A percentile compares a stretch with the other conserved stretches of the same genome.
phyloP scores from a whole-genome alignment of 2,888 invertebrate genomes.

The Diadromus collaris region DNA sequence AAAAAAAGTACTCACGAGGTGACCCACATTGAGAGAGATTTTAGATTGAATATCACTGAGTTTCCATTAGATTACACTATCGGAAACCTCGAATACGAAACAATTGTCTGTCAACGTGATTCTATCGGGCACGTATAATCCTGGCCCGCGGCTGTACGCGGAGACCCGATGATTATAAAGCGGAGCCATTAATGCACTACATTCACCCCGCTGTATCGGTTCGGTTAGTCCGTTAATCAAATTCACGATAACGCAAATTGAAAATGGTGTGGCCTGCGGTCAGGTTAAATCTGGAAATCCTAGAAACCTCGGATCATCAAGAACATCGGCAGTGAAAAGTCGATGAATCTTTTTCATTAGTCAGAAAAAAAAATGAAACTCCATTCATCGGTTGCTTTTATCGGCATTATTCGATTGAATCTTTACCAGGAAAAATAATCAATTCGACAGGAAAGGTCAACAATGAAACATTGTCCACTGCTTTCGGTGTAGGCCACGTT shows the following conservation, averaged over 20 bases:
- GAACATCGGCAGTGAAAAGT: not conserved
- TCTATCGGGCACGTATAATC: constrained; percentile 51
- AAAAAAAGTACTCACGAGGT: not conserved
- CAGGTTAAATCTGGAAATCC: not conserved
- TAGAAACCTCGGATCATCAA: constrained; percentile 8
- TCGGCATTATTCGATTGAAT: not conserved
- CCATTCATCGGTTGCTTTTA: not conserved
- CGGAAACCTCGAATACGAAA: constrained; percentile 44
- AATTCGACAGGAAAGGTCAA: not conserved
- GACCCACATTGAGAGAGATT: constrained; percentile 28
- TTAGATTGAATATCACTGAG: not conserved
- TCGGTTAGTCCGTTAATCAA: constrained; percentile 54
- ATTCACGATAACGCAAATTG: constrained; percentile 44
- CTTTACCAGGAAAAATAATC: not conserved
- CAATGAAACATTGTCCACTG: not conserved
- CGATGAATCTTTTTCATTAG: not conserved
- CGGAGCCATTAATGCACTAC: constrained; percentile 41
- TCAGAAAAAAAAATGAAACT: not conserved
- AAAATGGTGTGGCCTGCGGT: not conserved
- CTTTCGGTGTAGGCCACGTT: too few species aligned
- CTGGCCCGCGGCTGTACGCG: constrained; percentile 26
- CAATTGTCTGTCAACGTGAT: constrained; percentile 47
- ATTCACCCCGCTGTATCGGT: constrained; percentile 45
- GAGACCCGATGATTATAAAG: constrained; percentile 49
- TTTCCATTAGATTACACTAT: constrained; percentile 37